These are phyloP conservation scores for Limnephilus lunatus DNA, from an alignment of 2,888 invertebrate genomes.

Conservation along the genomic window DNA sequence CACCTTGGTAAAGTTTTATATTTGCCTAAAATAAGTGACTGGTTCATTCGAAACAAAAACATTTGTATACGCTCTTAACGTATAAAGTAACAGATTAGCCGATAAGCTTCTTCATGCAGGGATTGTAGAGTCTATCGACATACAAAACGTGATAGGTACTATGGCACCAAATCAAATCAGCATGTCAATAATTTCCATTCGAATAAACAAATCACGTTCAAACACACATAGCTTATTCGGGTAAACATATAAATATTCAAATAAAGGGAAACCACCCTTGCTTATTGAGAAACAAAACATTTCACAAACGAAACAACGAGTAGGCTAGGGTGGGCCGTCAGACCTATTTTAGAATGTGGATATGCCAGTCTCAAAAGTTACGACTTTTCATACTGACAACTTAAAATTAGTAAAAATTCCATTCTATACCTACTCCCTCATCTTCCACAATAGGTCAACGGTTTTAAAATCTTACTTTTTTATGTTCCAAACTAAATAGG, in stretches of 20 bases:
- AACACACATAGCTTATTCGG: neutral
- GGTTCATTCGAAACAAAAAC: neutral
- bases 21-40: neutral
- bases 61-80: no score
- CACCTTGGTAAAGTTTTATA: neutral
- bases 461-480: no score
- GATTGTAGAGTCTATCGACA: no score
- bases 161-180: neutral
- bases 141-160: no score
- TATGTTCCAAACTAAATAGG: no score
- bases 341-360: neutral
- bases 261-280: slow-evolving; percentile 4
- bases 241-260: neutral
- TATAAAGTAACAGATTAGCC: no score
- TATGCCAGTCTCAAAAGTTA: neutral
- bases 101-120: no score
- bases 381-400: neutral
- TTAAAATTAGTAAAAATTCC: neutral
- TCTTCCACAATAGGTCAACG: neutral
- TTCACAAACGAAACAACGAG: neutral
- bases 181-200: neutral
- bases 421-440: neutral
- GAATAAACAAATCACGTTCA: neutral
- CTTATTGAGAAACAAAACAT: slow-evolving; percentile 12
- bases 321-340: neutral